phyloP scores from a whole-genome alignment of 2,797 vertebrate species.

The Bufotes viridis region DNA sequence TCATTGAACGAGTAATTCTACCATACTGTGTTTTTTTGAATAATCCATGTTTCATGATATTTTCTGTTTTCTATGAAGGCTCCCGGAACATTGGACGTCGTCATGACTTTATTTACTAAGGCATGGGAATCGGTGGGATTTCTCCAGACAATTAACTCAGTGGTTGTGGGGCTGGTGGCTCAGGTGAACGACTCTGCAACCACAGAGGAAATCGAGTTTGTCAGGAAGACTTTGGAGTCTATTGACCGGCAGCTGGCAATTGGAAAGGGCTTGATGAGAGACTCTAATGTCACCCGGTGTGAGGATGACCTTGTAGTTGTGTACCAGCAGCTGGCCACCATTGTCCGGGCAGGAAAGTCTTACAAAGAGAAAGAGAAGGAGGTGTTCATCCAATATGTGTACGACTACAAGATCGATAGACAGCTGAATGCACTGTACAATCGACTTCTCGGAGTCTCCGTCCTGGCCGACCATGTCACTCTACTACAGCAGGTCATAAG shows the following conservation, averaged over 20 bases:
- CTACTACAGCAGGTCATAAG: conserved; percentile 73
- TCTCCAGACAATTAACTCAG: conserved; percentile 75
- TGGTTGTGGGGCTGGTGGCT: conserved; percentile 72
- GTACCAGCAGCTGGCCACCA: conserved; percentile 74
- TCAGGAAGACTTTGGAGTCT: conserved; percentile 75
- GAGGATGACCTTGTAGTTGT: conserved; percentile 75
- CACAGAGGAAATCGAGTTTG: conserved; percentile 71
- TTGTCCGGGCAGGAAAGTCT: conserved; percentile 69
- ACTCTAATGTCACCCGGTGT: conserved; percentile 70
- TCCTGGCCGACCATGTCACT: conserved; percentile 71
- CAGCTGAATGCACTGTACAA: conserved; percentile 75
- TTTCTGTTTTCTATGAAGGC: background rate
- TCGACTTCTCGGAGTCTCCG: conserved; percentile 72
- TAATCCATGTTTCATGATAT: background rate
- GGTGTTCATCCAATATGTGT: conserved; percentile 73
- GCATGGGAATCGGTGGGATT: conserved; percentile 76
- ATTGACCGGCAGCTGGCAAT: conserved; percentile 74
- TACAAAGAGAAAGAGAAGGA: conserved; percentile 73
- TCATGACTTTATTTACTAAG: conserved; percentile 77
- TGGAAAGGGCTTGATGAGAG: conserved; percentile 68
- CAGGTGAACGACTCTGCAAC: conserved; percentile 71
- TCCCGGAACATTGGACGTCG: background rate
- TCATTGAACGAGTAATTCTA: too few species aligned
- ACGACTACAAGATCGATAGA: conserved; percentile 74
- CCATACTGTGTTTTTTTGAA: background rate